Base-by-base conservation (phyloP, 1,140 invertebrate species). In the Drosophila quadrilineata region DNA sequence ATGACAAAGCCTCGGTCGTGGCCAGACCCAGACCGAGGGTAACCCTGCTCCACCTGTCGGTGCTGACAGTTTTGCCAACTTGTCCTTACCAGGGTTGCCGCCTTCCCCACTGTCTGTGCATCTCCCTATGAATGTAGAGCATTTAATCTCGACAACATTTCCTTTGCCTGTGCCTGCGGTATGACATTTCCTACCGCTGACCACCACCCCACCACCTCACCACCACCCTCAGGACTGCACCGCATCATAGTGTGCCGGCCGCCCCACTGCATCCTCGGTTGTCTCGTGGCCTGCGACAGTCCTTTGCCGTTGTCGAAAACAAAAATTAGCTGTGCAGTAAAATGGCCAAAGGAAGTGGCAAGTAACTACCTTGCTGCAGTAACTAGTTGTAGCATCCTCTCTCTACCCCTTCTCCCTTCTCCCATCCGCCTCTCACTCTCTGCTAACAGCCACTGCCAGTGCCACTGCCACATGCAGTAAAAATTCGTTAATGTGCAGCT, bases 401-500 rank as follows among this genome's bases (percentile, higher is more conserved):
- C 54, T 28, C 40, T 14, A n/a, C 22, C 31, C 19, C 12, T 38
- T 36, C 24, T 35, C 19, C 12, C 26, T 33, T 24, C 46, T 36
- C 5, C 60, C 21, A n/a, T 9, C 9, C 10, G 2, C 5, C 19
- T 33, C 21, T 12, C 0, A 26, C 41, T 24, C 16, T 26, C 40
- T 10, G 14, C 10, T 17, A 26, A 8, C 46, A 35, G 35, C 56
- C 33, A 14, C 24, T 29, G 3, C 12, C 53, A 49, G 22, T 49
- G 48, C 46, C 53, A 57, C 58, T 63, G 69, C 58, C 69, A 68
- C 64, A 72, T 72, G 69, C 79, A 84, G 79, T 85, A 84, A 84
- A 84, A 84, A 85, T 84, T 84, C 71, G 79, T 71, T 86, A 85
- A 85, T 85, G 80, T 75, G 79, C 79, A 71, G 75, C 79, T 85